Base-by-base conservation (phyloP, 1,140 invertebrate genomes). In the Drosophila sucinea region DNA sequence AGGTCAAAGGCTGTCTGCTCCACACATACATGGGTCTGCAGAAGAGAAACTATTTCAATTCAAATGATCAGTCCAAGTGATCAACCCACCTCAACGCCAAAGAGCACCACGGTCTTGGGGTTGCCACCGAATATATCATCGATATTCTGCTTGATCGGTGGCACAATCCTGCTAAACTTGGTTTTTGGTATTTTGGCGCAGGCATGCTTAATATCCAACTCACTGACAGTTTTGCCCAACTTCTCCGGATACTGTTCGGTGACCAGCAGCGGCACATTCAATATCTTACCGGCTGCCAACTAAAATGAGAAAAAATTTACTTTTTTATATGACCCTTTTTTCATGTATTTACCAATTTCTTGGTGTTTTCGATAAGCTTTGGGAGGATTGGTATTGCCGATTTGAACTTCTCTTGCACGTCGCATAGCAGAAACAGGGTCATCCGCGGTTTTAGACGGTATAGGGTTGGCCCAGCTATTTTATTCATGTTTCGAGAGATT, bases 1-100 rank as follows among this genome's bases (percentile, higher is more conserved):
- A 98, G 92, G 92, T 98, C 96, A 44, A 98, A 94, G 0, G 96
- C 96, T 1, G 97, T 98, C 84, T 97, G 96, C 87, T 98, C 96
- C 6, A 99, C 94, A 91, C 97, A 98, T 3, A 97, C 17, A 94
- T 93, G 17, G 17, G 17, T 17, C 17, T 17, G 17, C 17, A 17
- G 17, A 17, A 17, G 17, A 17, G 17, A 17, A 17, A 17, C 17
- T 17, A 17, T 17, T 17, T 17, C 17, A 17, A 17, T 17, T 17
- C 17, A 17, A 17, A 17, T 17, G 17, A 17, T 17, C 17, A 17
- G 17, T 17, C 17, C 17, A 17, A 17, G 17, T 17, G 17, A 17
- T 17, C 17, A 17, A 17, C 17, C 17, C 17, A 17, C 17, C 17
- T 17, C 17, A 17, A 17, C 17, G 17, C 17, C 17, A 17, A 17